phyloP scores from a whole-genome alignment of 2,888 invertebrate species.

The Stenodema calcarata region DNA sequence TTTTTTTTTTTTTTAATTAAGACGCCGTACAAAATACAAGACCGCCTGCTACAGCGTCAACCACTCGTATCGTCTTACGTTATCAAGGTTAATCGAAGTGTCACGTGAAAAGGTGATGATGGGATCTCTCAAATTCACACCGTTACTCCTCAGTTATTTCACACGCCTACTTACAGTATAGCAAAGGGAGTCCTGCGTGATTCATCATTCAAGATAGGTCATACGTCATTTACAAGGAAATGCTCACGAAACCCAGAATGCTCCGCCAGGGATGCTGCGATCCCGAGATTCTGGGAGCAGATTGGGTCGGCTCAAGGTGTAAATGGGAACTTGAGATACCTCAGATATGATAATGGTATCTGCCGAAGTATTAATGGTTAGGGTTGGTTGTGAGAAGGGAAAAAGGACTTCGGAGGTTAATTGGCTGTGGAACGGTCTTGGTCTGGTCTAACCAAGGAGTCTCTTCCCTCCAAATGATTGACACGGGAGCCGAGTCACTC shows the following conservation, averaged over 20 bases:
- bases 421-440: slow-evolving; percentile 14
- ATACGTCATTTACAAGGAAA: not conserved
- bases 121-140: not conserved
- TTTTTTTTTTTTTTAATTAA: not conserved
- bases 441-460: not conserved
- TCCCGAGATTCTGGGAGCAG: slow-evolving; percentile 17
- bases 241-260: not conserved
- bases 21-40: too few species aligned
- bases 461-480: slow-evolving; percentile 40
- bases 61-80: too few species aligned
- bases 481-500: slow-evolving; percentile 49
- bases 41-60: too few species aligned
- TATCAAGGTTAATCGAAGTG: not conserved
- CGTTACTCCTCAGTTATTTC: not conserved
- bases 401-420: slow-evolving; percentile 24
- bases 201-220: not conserved
- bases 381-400: not conserved
- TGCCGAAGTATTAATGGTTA: slow-evolving; percentile 37
- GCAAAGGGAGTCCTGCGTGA: not conserved
- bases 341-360: slow-evolving; percentile 46
- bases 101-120: not conserved
- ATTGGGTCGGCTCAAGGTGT: slow-evolving; percentile 17
- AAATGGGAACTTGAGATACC: slow-evolving; percentile 40
- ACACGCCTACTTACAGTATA: not conserved
- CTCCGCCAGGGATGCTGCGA: not conserved